Base-by-base conservation (phyloP, 2,888 invertebrate genomes). In the Sarcophaga variegata region DNA sequence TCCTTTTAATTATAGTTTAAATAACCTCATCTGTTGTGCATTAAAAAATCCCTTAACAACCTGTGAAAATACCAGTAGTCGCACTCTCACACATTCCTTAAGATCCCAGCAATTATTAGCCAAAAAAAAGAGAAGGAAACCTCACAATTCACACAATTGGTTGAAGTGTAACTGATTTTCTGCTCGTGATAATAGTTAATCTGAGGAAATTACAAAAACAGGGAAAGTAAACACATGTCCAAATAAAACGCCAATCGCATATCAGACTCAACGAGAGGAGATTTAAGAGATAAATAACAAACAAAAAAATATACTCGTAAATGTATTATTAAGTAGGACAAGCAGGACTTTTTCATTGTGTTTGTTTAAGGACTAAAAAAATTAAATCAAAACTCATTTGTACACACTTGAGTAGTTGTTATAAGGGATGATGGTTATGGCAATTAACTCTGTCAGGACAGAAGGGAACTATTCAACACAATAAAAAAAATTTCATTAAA, bases 131-230 rank as follows among this genome's bases (percentile, higher is more conserved):
- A 37, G 3, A 37, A 20, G 27, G 10, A 67, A 72, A 59, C 71
- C 80, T 64, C 80, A 72, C 66, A 81, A 74, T 74, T 67, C 47
- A 74, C 74, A 81, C 74, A 81, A 69, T 78, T 67, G 60, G 20
- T 37, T 37, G n/a, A 37, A 20, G 25, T 6, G 45, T 2, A 25
- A 62, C 17, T 74, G 74, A 81, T 81, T 81, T 62, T 25, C 12
- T 64, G 66, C 54, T 45, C 66, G 14, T 45, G 64, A 82, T 77
- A 82, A 82, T 82, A 77, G 63, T 66, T 82, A 71, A 82, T 77
- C 76, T 25, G 45, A 47, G 8, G 37, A 67, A 67, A 60, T 67
- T 45, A 27, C 27, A 60, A 45, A 10, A 37, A 8, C 37, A 22
- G 49, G 10, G 47, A 47, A 74, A 17, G 10, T 72, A 66, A 80